Conservation (phyloP, 2,113 vertebrate species). For the Catharus bicknelli region DNA sequence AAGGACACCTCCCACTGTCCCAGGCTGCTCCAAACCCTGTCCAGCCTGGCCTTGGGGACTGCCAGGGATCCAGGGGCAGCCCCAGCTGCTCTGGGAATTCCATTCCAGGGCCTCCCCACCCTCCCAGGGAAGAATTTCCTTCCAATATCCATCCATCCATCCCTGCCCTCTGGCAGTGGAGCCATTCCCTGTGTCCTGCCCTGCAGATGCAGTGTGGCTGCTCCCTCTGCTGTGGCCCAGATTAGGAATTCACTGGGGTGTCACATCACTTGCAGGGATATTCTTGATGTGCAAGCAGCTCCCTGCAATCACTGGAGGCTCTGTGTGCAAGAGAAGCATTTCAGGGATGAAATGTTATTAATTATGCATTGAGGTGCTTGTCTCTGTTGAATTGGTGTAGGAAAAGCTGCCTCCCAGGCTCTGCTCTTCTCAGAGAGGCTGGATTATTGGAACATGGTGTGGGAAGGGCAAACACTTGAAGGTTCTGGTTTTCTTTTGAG, state of each 20-base stretch:
- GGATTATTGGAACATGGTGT: background rate
- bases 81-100: background rate
- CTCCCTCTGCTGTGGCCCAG: background rate
- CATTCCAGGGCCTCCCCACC: background rate
- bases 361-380: constrained; percentile 51
- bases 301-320: background rate
- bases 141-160: background rate
- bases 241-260: background rate
- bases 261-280: constrained; percentile 10
- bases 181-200: background rate
- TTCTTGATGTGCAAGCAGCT: constrained; percentile 43
- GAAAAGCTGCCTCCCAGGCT: constrained; percentile 60
- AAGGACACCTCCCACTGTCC: background rate
- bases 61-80: background rate
- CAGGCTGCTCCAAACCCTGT: fast-evolving
- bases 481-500: constrained; percentile 66
- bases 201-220: background rate
- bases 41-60: background rate
- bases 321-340: constrained; percentile 27
- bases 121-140: background rate
- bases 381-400: constrained; percentile 34
- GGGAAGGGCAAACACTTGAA: constrained; percentile 56
- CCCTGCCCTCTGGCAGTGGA: background rate
- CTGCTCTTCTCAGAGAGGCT: constrained; percentile 27
- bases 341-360: constrained; percentile 53